Evolutionary conservation across 2,888 invertebrate species (phyloP).

Genomic region (Tipula confusa): DNA sequence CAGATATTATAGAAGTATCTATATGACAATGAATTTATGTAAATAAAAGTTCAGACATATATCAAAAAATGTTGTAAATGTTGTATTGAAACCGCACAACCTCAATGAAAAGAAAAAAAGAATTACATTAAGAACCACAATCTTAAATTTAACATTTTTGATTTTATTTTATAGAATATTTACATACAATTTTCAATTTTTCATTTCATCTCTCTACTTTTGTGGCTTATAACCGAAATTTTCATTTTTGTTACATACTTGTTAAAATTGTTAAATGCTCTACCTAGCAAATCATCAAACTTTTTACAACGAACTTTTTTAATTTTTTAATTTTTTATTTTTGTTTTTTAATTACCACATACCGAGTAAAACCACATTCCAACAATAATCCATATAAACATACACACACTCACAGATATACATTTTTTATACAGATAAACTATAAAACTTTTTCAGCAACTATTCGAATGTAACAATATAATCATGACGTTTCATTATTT

Average conservation of each 20-base stretch:
- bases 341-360: neutral
- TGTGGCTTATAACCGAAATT: neutral
- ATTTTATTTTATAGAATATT: too few species aligned
- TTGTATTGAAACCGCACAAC: neutral
- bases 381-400: neutral
- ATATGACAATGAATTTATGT: too few species aligned
- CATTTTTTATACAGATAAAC: too few species aligned
- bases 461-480: neutral
- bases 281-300: neutral
- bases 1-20: too few species aligned
- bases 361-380: neutral
- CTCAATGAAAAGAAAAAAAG: neutral
- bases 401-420: neutral
- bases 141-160: neutral
- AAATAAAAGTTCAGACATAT: too few species aligned
- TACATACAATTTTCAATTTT: neutral
- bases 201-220: neutral
- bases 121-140: neutral
- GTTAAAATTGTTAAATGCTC: neutral
- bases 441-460: neutral
- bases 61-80: neutral
- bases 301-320: neutral
- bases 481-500: neutral
- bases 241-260: neutral
- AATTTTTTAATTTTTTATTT: too few species aligned